Conservation (phyloP, 2,797 vertebrate genomes). For the Denticeps clupeoides region DNA sequence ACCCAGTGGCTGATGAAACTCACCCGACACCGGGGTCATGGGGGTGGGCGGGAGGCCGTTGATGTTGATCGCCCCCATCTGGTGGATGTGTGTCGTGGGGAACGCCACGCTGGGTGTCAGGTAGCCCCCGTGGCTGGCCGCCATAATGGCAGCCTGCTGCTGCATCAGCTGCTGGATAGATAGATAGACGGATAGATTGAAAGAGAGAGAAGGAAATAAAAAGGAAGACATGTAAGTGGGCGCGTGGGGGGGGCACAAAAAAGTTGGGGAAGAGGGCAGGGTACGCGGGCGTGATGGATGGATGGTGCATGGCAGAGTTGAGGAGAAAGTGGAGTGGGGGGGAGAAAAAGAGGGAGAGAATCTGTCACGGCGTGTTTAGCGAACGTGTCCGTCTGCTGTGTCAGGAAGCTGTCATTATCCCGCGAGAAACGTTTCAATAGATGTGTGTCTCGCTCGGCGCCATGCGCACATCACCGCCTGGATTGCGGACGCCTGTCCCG, state of each 20-base stretch:
- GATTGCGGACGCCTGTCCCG: background rate
- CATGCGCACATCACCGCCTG: slow-evolving; percentile 49
- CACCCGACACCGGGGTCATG: slow-evolving; percentile 82
- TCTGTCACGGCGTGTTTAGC: slow-evolving; percentile 65
- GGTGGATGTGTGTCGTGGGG: slow-evolving; percentile 90
- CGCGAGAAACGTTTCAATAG: slow-evolving; percentile 57
- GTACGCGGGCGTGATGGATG: slow-evolving; percentile 56
- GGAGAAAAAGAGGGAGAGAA: slow-evolving; percentile 51
- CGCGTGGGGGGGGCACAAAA: slow-evolving; percentile 26
- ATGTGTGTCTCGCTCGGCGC: slow-evolving; percentile 55
- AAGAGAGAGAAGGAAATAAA: slow-evolving; percentile 13
- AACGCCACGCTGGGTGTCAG: slow-evolving; percentile 86
- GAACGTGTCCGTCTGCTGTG: slow-evolving; percentile 55
- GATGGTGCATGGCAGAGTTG: slow-evolving; percentile 47
- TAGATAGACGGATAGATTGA: slow-evolving; percentile 40
- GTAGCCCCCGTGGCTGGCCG: slow-evolving; percentile 88
- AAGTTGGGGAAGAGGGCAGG: slow-evolving; percentile 41
- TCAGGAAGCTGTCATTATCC: slow-evolving; percentile 57
- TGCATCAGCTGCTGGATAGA: slow-evolving; percentile 85
- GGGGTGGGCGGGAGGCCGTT: slow-evolving; percentile 81
- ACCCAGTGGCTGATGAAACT: slow-evolving; percentile 60
- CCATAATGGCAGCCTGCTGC: slow-evolving; percentile 93
- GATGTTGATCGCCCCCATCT: slow-evolving; percentile 93
- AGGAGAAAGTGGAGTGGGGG: slow-evolving; percentile 58
- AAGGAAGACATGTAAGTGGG: slow-evolving; percentile 20